These are phyloP conservation scores for Mustela lutreola DNA, from an alignment of 2,113 vertebrate species.

Conservation along the genomic window DNA sequence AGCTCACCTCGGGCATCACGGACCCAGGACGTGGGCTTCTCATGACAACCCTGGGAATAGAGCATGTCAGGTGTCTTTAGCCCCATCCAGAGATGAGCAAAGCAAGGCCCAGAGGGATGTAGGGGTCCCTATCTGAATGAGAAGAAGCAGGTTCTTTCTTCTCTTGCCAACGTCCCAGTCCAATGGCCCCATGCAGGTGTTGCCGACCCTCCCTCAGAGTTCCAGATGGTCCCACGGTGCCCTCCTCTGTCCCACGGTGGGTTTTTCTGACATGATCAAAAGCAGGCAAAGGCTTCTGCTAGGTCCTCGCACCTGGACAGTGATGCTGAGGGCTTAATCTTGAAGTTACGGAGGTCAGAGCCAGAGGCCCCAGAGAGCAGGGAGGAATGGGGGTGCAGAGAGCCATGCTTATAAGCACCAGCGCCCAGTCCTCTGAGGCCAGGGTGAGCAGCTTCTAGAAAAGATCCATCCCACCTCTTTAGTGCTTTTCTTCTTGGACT, in stretches of 20 bases:
- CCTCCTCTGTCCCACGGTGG: neutral
- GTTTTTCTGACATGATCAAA: neutral
- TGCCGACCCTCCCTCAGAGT: neutral
- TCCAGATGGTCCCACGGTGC: neutral
- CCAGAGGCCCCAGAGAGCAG: neutral
- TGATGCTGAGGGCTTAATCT: neutral
- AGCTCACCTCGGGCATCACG: rapidly evolving
- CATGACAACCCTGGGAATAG: neutral
- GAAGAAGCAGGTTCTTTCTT: neutral
- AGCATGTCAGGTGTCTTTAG: neutral
- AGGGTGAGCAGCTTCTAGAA: neutral
- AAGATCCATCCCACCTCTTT: neutral
- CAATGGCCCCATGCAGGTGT: rapidly evolving
- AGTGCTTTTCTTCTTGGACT: neutral
- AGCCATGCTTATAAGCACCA: neutral
- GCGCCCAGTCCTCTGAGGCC: neutral
- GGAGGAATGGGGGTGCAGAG: neutral
- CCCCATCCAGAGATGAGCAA: neutral
- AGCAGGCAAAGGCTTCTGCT: neutral
- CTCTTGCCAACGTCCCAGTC: neutral
- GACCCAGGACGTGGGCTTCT: too few species aligned
- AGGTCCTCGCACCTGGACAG: neutral
- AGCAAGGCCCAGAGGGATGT: rapidly evolving
- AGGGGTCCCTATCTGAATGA: neutral
- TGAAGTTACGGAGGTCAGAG: neutral